These are phyloP conservation scores for Spodoptera exigua DNA, from an alignment of 2,888 invertebrate species.

Conservation along the genomic window DNA sequence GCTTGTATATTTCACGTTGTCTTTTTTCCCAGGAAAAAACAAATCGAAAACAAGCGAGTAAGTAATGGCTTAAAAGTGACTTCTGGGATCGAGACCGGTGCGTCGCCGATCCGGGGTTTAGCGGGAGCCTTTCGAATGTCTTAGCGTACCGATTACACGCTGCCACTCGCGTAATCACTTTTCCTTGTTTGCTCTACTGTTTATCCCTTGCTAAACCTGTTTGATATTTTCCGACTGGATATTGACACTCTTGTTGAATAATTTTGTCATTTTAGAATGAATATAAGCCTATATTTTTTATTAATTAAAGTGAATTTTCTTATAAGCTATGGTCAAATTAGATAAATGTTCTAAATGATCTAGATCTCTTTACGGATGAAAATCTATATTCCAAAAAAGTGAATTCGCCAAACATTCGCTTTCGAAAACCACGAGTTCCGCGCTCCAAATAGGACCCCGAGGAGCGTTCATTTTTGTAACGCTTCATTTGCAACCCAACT, in stretches of 20 bases:
- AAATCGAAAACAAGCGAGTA: constrained; percentile 86
- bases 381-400: background rate
- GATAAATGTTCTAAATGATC: no score
- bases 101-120: constrained; percentile 62
- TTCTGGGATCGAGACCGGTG: constrained; percentile 73
- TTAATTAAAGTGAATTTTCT: background rate
- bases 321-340: no score
- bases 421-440: constrained; percentile 58
- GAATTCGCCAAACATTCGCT: constrained; percentile 35
- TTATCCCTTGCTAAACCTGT: constrained; percentile 32
- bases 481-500: constrained; percentile 83
- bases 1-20: constrained; percentile 79
- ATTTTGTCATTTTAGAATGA: background rate
- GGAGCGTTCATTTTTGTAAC: constrained; percentile 79
- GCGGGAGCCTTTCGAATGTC: constrained; percentile 60
- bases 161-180: constrained; percentile 66
- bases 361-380: background rate
- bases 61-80: constrained; percentile 86
- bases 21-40: constrained; percentile 84
- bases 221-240: constrained; percentile 24
- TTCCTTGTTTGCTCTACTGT: constrained; percentile 52
- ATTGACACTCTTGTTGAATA: background rate
- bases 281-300: no score
- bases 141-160: constrained; percentile 66
- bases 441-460: constrained; percentile 61